phyloP scores from a whole-genome alignment of 1,140 invertebrate species.

The Protaetia brevitarsis region DNA sequence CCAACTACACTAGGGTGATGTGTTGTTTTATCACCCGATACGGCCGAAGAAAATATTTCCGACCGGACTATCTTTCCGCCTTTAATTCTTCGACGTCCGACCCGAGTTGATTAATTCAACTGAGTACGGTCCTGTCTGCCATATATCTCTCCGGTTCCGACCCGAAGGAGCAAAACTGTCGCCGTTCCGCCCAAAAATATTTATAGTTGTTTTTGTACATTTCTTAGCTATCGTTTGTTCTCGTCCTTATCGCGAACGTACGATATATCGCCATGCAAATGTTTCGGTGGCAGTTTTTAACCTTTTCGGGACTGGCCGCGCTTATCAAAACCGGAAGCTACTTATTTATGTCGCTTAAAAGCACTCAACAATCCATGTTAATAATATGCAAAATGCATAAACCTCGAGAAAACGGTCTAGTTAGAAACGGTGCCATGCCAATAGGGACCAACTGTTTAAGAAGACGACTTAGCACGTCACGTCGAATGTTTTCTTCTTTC shows the following conservation, averaged over 20 bases:
- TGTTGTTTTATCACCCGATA: conserved; percentile 2
- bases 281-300: conserved; percentile 8
- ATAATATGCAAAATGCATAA: conserved; percentile 5
- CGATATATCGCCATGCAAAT: conserved; percentile 8
- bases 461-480: neutral
- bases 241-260: conserved; percentile 4
- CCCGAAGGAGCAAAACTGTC: neutral
- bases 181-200: conserved; percentile 12
- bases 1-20: neutral
- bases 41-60: conserved; percentile 4
- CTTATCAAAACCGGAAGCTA: conserved; percentile 2
- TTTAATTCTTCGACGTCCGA: conserved; percentile 5
- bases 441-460: neutral
- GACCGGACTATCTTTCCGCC: conserved; percentile 2
- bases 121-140: neutral
- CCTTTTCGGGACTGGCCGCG: neutral
- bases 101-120: conserved; percentile 10
- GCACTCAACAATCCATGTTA: neutral
- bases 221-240: conserved; percentile 18
- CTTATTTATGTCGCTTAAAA: conserved; percentile 13
- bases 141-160: neutral
- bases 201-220: conserved; percentile 18
- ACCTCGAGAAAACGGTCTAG: neutral
- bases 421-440: neutral
- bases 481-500: neutral